Evolutionary conservation across 2,888 invertebrate species (phyloP).

Genomic region (Luperina testacea): DNA sequence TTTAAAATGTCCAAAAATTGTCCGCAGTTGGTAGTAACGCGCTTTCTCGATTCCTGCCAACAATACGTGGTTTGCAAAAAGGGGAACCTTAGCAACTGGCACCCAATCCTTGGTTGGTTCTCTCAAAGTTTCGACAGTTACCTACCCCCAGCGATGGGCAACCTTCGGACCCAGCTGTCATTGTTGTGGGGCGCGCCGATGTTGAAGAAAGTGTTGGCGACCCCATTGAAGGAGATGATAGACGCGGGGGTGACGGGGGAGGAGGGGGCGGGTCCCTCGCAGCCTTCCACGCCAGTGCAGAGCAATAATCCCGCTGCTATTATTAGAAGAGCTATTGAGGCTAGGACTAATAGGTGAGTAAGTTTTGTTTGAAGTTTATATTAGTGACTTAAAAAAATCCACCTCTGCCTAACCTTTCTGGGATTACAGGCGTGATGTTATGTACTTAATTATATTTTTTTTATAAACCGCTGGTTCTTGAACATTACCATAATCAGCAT

Average conservation of each 20-base stretch:
- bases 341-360: conserved; percentile 89
- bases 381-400: not conserved
- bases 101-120: conserved; percentile 99
- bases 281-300: conserved; percentile 86
- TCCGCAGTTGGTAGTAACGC: conserved; percentile 94
- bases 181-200: conserved; percentile 92
- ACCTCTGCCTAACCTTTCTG: too few species aligned
- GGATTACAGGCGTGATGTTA: too few species aligned
- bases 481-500: too few species aligned
- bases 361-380: not conserved
- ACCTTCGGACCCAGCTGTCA: conserved; percentile 92
- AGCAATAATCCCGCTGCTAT: conserved; percentile 85
- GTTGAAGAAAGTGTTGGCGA: conserved; percentile 82
- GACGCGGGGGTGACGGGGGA: conserved; percentile 84
- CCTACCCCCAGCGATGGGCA: conserved; percentile 93
- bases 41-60: conserved; percentile 96
- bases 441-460: too few species aligned
- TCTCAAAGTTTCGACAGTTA: conserved; percentile 93
- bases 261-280: conserved; percentile 89
- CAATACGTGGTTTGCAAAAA: conserved; percentile 97
- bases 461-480: too few species aligned
- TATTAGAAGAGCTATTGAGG: conserved; percentile 87
- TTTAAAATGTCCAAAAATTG: not conserved
- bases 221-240: conserved; percentile 88
- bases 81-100: conserved; percentile 98